These are phyloP conservation scores for Myanophis thanlyinensis DNA, from an alignment of 2,113 vertebrate genomes.

Conservation along the genomic window DNA sequence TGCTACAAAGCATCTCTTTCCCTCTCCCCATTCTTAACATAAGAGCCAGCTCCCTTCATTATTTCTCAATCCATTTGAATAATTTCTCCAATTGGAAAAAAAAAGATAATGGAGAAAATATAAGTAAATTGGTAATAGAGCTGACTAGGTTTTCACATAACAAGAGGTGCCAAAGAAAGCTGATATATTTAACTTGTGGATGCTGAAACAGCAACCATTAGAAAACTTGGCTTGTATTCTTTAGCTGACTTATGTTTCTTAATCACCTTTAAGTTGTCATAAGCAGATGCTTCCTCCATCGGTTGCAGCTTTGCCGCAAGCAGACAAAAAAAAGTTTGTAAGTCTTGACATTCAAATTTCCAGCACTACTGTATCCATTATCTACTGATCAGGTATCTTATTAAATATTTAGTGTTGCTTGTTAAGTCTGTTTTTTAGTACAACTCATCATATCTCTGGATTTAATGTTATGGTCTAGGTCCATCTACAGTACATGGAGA, in stretches of 20 bases:
- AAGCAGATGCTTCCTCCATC: slow-evolving; percentile 17
- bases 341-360: slow-evolving; percentile 15
- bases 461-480: slow-evolving; percentile 32
- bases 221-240: not conserved
- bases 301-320: not conserved
- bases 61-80: not conserved
- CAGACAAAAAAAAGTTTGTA: slow-evolving; percentile 19
- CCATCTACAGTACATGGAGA: not conserved
- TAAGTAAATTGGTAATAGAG: not conserved
- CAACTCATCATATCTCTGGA: not conserved
- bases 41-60: not conserved
- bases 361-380: not conserved
- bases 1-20: not conserved
- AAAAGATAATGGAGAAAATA: not conserved
- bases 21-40: not conserved
- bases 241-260: slow-evolving; percentile 36
- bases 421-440: not conserved
- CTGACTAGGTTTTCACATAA: slow-evolving; percentile 25
- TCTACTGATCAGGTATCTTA: not conserved
- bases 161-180: slow-evolving; percentile 22
- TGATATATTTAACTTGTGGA: slow-evolving; percentile 26
- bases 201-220: slow-evolving; percentile 16
- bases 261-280: slow-evolving; percentile 19
- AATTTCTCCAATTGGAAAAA: not conserved
- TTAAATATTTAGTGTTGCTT: slow-evolving; percentile 3